Evolutionary conservation across 2,113 vertebrate genomes (phyloP).

Genomic region (Atractosteus spatula): DNA sequence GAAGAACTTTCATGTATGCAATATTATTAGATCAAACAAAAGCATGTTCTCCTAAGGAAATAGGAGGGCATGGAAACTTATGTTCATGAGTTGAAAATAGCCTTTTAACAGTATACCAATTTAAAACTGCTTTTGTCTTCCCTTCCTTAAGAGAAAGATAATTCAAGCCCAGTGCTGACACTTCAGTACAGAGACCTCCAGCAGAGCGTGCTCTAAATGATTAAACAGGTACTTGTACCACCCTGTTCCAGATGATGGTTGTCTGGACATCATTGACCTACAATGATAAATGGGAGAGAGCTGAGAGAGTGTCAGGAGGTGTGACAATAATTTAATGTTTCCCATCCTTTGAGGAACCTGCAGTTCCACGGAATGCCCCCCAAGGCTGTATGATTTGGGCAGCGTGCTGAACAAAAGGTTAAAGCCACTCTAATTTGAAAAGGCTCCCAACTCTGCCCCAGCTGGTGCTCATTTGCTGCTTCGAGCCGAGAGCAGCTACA

Average conservation of each 20-base stretch:
- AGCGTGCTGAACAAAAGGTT: conserved; percentile 44
- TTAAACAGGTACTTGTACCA: background rate
- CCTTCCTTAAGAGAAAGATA: no score
- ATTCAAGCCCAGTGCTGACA: background rate
- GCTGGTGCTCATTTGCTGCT: conserved; percentile 52
- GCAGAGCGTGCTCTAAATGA: conserved; percentile 24
- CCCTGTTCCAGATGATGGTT: conserved; percentile 58
- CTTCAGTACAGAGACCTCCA: background rate
- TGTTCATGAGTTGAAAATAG: no score
- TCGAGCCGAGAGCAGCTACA: conserved; percentile 38
- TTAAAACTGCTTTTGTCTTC: no score
- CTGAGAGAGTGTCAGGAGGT: conserved; percentile 43
- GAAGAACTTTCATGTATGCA: no score
- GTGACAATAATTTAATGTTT: conserved; percentile 31
- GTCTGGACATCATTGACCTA: conserved; percentile 56
- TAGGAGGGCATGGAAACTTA: no score
- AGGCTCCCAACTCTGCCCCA: conserved; percentile 41
- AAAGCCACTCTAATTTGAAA: conserved; percentile 38
- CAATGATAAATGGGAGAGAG: conserved; percentile 66
- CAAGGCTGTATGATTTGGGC: conserved; percentile 44
- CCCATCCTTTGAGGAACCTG: conserved; percentile 34
- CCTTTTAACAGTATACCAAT: no score
- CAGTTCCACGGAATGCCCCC: conserved; percentile 45
- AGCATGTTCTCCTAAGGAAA: no score
- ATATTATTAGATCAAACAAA: no score